Evolutionary conservation across 1,140 invertebrate species (phyloP).

Genomic region (Drosophila willistoni): DNA sequence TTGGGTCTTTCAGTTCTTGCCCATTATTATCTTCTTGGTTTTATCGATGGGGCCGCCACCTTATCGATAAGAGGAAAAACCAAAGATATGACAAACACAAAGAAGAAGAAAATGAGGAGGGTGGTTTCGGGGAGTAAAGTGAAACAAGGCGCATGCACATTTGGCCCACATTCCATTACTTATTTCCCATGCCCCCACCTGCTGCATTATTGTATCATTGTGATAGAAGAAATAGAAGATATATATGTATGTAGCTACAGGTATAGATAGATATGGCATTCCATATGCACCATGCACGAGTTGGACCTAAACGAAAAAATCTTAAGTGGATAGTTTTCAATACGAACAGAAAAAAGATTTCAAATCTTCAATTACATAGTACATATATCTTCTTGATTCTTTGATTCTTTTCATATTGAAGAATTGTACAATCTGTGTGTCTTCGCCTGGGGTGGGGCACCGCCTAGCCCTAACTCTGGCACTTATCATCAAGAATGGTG

Average conservation of each 20-base stretch:
- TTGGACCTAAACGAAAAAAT: too few species aligned
- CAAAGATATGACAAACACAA: background rate
- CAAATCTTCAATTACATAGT: too few species aligned
- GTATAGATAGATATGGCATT: background rate
- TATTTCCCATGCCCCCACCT: background rate
- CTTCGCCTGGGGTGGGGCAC: too few species aligned
- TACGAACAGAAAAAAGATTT: too few species aligned
- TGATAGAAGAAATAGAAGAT: slow-evolving; percentile 8
- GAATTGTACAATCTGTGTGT: too few species aligned
- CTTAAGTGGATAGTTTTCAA: too few species aligned
- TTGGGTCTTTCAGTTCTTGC: background rate
- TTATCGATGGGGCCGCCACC: background rate
- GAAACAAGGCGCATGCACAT: background rate
- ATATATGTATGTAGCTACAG: background rate
- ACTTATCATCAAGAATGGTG: background rate
- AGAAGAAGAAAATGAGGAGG: background rate
- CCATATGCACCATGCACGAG: too few species aligned
- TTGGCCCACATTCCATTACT: slow-evolving; percentile 7
- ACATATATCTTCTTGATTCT: too few species aligned
- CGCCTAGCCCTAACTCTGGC: background rate
- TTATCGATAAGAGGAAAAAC: slow-evolving; percentile 8
- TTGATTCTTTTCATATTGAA: too few species aligned
- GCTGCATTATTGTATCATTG: background rate
- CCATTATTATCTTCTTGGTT: background rate
- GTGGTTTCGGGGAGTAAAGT: background rate